phyloP scores from a whole-genome alignment of 2,888 invertebrate genomes.

The Mayetiola destructor region DNA sequence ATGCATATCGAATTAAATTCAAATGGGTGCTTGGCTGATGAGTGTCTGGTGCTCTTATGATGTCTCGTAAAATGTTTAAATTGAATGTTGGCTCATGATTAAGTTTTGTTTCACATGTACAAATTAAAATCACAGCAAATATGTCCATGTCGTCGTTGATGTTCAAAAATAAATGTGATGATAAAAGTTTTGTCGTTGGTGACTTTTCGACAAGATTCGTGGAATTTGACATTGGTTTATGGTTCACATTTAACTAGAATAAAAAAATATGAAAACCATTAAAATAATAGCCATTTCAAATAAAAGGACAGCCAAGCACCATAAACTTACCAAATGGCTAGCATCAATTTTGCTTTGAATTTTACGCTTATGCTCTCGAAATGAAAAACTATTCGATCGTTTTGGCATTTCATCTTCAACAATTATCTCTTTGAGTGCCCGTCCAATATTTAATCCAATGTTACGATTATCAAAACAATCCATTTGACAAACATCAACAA shows the following conservation, averaged over 20 bases:
- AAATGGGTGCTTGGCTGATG: background rate
- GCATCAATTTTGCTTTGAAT: background rate
- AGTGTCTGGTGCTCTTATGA: slow-evolving; percentile 23
- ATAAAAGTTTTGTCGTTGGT: background rate
- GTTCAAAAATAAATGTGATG: slow-evolving; percentile 21
- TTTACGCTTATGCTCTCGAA: slow-evolving; percentile 9
- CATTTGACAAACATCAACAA: slow-evolving; percentile 13
- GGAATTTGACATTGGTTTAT: slow-evolving; percentile 26
- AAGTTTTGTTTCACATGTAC: slow-evolving; percentile 24
- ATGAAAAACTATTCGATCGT: slow-evolving; percentile 3
- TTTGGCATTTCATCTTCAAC: background rate
- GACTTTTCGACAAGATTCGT: slow-evolving; percentile 26
- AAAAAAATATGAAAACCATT: background rate
- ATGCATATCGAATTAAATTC: slow-evolving; percentile 17
- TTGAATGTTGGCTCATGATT: slow-evolving; percentile 21
- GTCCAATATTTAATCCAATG: slow-evolving; percentile 9
- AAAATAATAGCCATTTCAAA: background rate
- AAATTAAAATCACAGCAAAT: slow-evolving; percentile 30
- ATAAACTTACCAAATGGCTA: background rate
- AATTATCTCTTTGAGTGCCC: slow-evolving; percentile 13
- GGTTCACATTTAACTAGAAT: slow-evolving; percentile 20
- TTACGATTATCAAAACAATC: background rate
- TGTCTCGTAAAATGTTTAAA: slow-evolving; percentile 24
- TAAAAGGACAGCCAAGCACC: background rate
- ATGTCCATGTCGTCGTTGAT: slow-evolving; percentile 25